Percentiles rank a stretch among this genome's conserved stretches.
phyloP scores from a whole-genome alignment of 2,113 vertebrate species.

The Gavia stellata region DNA sequence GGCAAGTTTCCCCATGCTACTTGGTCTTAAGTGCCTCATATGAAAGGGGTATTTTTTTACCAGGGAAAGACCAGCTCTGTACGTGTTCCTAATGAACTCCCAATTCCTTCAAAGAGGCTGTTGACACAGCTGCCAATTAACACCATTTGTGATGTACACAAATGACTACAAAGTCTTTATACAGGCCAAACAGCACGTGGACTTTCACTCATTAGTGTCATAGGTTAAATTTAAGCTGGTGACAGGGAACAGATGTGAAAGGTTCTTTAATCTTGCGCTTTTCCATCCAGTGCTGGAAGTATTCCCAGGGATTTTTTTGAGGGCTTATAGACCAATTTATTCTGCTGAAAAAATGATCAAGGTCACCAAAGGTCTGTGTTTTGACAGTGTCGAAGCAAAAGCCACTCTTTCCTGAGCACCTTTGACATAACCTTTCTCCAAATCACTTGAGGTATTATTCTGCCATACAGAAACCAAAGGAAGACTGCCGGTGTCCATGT shows the following conservation, averaged over 20 bases:
- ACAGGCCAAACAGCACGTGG: background rate
- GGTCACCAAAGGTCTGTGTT: background rate
- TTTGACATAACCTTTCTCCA: background rate
- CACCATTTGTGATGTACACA: background rate
- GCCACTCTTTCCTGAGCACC: background rate
- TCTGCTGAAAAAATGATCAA: background rate
- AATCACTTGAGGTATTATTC: background rate
- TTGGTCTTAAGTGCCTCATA: background rate
- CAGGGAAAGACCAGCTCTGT: background rate
- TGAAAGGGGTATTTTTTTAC: background rate
- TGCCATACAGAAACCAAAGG: background rate
- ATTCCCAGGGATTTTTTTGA: background rate
- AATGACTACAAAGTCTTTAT: background rate
- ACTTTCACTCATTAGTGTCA: background rate
- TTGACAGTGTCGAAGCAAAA: background rate
- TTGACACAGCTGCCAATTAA: constrained; percentile 55
- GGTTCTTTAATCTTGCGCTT: background rate
- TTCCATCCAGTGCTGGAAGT: background rate
- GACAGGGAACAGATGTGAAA: constrained; percentile 14
- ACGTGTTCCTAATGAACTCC: background rate
- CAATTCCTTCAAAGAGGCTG: background rate
- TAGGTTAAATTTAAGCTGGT: background rate
- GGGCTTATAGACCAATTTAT: background rate
- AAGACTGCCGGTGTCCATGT: background rate
- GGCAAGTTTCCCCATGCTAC: background rate